Evolutionary conservation across 2,888 invertebrate species (phyloP).

Genomic region (Apamea sordens): DNA sequence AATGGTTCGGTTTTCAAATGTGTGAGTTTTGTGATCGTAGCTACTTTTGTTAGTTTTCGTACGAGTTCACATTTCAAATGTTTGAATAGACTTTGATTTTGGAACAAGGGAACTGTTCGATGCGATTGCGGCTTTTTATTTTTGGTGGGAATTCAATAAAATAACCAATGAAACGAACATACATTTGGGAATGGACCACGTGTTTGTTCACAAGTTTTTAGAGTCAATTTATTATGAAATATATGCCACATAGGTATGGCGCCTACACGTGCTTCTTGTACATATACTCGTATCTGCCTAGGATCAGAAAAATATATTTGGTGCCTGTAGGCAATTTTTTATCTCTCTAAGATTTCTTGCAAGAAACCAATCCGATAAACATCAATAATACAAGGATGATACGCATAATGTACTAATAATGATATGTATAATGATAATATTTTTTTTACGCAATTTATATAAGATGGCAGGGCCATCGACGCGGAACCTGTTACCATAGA

Average conservation of each 20-base stretch:
- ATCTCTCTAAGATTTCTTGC: background rate
- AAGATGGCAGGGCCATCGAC: too few species aligned
- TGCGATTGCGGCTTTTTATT: constrained; percentile 12
- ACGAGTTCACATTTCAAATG: constrained; percentile 33
- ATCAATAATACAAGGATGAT: background rate
- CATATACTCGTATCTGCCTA: too few species aligned
- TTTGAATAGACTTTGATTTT: constrained; percentile 37
- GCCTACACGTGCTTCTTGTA: background rate
- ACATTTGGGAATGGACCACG: background rate
- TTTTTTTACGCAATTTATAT: background rate
- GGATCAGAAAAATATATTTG: background rate
- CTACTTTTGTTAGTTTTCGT: constrained; percentile 22
- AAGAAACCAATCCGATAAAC: background rate
- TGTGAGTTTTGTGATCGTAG: constrained; percentile 22
- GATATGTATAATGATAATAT: too few species aligned
- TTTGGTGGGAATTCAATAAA: background rate
- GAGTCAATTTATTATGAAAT: background rate
- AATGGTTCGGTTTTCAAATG: constrained; percentile 43
- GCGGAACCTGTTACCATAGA: too few species aligned
- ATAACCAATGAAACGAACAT: background rate
- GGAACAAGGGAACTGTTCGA: constrained; percentile 1
- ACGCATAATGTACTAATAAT: too few species aligned
- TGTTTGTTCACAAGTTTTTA: background rate
- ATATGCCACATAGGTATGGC: background rate
- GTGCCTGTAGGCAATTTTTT: background rate